phyloP scores from a whole-genome alignment of 2,888 invertebrate species.

The Bombyx huttoni region DNA sequence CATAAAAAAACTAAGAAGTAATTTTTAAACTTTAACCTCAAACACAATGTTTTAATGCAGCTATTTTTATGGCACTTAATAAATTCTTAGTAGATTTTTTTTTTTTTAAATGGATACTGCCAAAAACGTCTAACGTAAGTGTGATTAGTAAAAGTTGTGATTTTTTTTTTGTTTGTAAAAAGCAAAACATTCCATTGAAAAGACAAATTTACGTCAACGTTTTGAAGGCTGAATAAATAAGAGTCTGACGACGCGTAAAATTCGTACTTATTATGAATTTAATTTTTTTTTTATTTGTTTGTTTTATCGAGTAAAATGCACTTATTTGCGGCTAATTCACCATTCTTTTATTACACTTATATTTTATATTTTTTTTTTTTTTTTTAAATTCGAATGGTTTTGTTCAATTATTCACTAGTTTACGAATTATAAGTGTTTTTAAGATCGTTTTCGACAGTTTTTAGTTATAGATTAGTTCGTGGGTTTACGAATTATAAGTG shows the following conservation, averaged over 20 bases:
- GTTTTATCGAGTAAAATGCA: constrained; percentile 48
- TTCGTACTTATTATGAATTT: constrained; percentile 32
- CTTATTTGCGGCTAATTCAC: constrained; percentile 38
- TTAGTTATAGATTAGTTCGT: not conserved
- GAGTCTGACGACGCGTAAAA: constrained; percentile 36
- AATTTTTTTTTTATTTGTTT: constrained; percentile 26
- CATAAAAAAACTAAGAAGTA: too few relatives aligned
- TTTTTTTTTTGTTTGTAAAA: constrained; percentile 29
- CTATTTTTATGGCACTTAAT: not conserved
- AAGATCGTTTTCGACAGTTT: not conserved
- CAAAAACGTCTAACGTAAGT: constrained; percentile 4
- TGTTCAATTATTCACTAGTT: too few relatives aligned
- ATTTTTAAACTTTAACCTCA: too few relatives aligned
- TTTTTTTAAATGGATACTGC: not conserved
- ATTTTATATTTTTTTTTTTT: constrained; percentile 23
- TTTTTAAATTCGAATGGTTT: constrained; percentile 8
- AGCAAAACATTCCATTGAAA: constrained; percentile 59
- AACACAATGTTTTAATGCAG: not conserved
- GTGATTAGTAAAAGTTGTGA: constrained; percentile 46
- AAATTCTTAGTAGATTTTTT: not conserved
- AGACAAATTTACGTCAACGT: constrained; percentile 49
- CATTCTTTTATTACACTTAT: constrained; percentile 20
- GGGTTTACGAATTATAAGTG: too few relatives aligned
- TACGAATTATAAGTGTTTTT: not conserved
- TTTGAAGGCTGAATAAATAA: constrained; percentile 43